Conservation (phyloP, 2,888 invertebrate genomes). For the Poecilus cupreus region DNA sequence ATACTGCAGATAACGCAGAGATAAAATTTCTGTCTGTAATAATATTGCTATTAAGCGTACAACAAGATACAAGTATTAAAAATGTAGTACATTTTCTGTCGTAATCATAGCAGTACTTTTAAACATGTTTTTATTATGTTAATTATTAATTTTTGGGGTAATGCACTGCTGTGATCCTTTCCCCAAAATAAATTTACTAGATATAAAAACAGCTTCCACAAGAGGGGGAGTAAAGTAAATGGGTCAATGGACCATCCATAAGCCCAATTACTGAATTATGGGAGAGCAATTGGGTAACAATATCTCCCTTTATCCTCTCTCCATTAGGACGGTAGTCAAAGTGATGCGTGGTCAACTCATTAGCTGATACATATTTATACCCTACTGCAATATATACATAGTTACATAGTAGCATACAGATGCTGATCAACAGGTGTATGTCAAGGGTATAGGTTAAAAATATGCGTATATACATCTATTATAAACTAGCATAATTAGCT, state of each 20-base stretch:
- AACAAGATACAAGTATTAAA: too few species aligned
- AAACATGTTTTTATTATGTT: too few species aligned
- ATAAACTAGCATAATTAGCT: too few species aligned
- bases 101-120: too few species aligned
- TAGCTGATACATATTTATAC: constrained; percentile 7
- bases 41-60: too few species aligned
- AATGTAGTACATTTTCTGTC: too few species aligned
- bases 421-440: neutral
- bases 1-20: too few species aligned
- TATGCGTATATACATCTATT: neutral
- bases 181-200: too few species aligned
- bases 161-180: too few species aligned
- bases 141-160: too few species aligned
- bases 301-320: neutral
- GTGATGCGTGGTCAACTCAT: constrained; percentile 13
- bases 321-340: constrained; percentile 8
- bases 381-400: neutral
- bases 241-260: neutral
- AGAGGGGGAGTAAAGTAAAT: constrained; percentile 17
- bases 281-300: constrained; percentile 19
- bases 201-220: too few species aligned
- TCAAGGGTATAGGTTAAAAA: neutral
- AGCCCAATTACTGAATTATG: neutral
- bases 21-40: too few species aligned
- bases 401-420: neutral